Evolutionary conservation across 1,140 invertebrate genomes (phyloP), one percentile per base, ranked within the genome.

Genomic region (Drosophila biarmipes): DNA sequence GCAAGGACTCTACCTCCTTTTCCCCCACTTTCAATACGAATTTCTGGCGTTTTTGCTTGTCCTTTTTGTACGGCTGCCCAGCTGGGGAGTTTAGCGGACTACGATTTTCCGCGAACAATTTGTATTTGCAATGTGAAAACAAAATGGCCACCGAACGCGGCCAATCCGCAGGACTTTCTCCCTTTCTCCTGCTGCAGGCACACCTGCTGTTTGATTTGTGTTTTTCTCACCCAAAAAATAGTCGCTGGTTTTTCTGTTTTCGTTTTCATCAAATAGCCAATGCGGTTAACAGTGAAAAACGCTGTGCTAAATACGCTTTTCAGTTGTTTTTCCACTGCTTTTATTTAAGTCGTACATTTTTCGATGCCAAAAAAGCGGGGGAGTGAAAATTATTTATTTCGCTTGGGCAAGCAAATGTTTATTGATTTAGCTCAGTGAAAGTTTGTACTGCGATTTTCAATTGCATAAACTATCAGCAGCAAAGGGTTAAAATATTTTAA

Each of bases 131-230:
- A 72, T 82, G 82, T 72, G 75, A 67, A 79, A 87, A 82, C 82
- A 86, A 86, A 86, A 86, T 87, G 82, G 80, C 80, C 68, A 73
- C 42, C 58, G 58, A 69, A 74, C 58, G 49, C 29, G 43, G 51
- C 51, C 71, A 55, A 63, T 42, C 52, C 58, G 40, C 46, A 21
- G 45, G 57, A 49, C 55, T 29, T 38, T 21, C 8, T 27, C 43
- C 12, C 8, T 19, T n/a, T 12, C 38, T 15, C 34, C 19, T 11
- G 24, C 53, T 27, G 21, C 46, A 24, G 49, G 69, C 43, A 76
- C 82, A 87, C 82, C 78, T 87, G 82, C 82, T 87, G 82, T 86
- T 81, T 86, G 82, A 87, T 89, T 86, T 87, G 82, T 87, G 76
- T 79, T 55, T 63, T 56, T 27, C 64, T 56, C 69, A 55, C 61